These are phyloP conservation scores for Epiblema foenella DNA, from an alignment of 2,888 invertebrate genomes.

Conservation along the genomic window DNA sequence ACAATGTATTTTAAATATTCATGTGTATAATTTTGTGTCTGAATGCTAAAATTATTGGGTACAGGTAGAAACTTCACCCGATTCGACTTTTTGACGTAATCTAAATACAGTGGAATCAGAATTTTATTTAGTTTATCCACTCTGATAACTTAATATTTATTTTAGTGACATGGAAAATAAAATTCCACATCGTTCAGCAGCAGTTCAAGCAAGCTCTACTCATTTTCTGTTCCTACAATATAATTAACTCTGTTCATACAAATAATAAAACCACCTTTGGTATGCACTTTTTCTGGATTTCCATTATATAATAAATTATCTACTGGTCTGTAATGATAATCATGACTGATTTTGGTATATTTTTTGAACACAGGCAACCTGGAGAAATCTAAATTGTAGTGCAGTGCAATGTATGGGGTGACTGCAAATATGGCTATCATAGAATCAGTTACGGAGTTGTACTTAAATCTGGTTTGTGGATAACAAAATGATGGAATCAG, in stretches of 20 bases:
- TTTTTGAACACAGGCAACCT: slow-evolving; percentile 50
- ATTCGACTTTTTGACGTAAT: too few relatives aligned
- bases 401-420: slow-evolving; percentile 56
- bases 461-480: slow-evolving; percentile 54
- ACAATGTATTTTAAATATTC: too few relatives aligned
- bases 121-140: too few relatives aligned
- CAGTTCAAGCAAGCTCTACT: neutral
- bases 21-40: neutral
- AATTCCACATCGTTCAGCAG: neutral
- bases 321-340: neutral
- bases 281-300: neutral
- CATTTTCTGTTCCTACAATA: too few relatives aligned
- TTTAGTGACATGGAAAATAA: neutral
- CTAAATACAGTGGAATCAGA: too few relatives aligned
- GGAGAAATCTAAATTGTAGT: slow-evolving; percentile 32
- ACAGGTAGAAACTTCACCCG: neutral
- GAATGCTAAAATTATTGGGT: neutral
- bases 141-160: neutral
- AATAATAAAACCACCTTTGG: neutral
- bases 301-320: neutral
- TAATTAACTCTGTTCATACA: too few relatives aligned
- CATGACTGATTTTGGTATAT: slow-evolving; percentile 7
- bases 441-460: slow-evolving; percentile 51
- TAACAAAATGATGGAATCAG: slow-evolving; percentile 79
- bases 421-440: slow-evolving; percentile 58